phyloP scores from a whole-genome alignment of 2,888 invertebrate species.

The Torymus aiolomorphi region DNA sequence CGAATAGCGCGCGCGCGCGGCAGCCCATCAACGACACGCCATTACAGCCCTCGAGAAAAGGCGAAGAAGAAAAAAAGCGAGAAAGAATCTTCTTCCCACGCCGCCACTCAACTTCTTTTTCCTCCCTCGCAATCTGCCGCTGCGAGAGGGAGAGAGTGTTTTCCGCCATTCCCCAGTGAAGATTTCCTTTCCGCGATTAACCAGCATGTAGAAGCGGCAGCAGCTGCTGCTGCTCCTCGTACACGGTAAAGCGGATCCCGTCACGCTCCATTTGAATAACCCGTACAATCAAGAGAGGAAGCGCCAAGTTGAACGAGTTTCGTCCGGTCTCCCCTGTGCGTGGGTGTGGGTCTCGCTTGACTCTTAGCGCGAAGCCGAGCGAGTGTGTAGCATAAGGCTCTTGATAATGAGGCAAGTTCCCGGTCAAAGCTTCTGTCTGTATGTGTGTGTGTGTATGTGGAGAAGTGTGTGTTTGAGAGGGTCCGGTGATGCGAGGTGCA shows the following conservation, averaged over 20 bases:
- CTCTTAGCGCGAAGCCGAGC: neutral
- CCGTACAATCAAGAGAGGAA: too few species aligned
- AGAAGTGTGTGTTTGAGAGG: too few species aligned
- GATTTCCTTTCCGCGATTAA: too few species aligned
- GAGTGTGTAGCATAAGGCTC: neutral
- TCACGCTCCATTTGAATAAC: constrained; percentile 56
- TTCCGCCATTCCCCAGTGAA: constrained; percentile 21
- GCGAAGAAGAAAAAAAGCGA: too few species aligned
- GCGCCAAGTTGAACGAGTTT: constrained; percentile 22
- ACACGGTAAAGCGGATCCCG: constrained; percentile 44
- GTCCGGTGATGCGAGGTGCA: neutral
- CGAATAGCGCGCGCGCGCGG: too few species aligned
- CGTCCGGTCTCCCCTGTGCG: neutral
- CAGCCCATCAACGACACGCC: too few species aligned
- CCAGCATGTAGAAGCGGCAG: too few species aligned
- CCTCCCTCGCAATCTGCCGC: neutral
- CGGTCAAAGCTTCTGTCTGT: constrained; percentile 2
- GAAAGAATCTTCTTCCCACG: too few species aligned
- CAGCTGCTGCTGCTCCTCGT: too few species aligned
- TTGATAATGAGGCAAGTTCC: constrained; percentile 35
- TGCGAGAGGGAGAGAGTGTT: constrained; percentile 23
- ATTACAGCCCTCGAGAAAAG: too few species aligned
- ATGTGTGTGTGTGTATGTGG: too few species aligned
- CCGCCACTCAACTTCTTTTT: constrained; percentile 5
- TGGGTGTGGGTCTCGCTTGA: neutral